A percentile compares a stretch with the other conserved stretches of the same genome.
phyloP scores from a whole-genome alignment of 2,888 invertebrate species.

The Cancer borealis region DNA sequence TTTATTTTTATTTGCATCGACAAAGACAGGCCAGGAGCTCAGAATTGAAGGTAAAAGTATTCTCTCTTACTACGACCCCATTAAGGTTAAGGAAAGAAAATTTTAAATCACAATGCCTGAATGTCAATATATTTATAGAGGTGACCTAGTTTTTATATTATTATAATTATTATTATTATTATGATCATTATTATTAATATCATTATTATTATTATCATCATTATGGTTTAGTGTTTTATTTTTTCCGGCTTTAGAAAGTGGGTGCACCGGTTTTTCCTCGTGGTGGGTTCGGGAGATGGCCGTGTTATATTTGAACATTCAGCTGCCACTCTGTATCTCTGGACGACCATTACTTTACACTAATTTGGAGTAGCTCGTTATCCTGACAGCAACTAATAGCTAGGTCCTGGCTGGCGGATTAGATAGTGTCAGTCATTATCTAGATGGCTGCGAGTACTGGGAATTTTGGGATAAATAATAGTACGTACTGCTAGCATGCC shows the following conservation, averaged over 20 bases:
- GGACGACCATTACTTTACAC: neutral
- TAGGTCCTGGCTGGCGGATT: neutral
- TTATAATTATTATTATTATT: slow-evolving; percentile 50
- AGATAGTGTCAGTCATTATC: neutral
- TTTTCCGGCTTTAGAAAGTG: no score
- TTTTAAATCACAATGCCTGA: no score
- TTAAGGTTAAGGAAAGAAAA: no score
- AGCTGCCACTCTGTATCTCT: neutral
- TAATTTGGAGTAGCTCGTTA: slow-evolving; percentile 3
- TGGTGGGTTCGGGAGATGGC: neutral
- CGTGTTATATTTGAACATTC: neutral
- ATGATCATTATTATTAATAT: neutral
- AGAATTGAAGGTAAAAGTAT: neutral
- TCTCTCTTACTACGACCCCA: neutral
- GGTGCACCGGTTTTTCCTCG: neutral
- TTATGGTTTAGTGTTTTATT: neutral
- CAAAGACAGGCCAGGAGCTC: neutral
- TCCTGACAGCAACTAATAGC: neutral
- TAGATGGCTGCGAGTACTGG: neutral
- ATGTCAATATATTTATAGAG: no score
- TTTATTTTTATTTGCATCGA: neutral
- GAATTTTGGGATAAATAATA: neutral
- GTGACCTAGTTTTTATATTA: neutral
- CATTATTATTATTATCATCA: neutral
- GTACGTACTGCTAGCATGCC: neutral